Evolutionary conservation across 2,113 vertebrate genomes (phyloP).

Genomic region (Brachypodius melanocephalos): DNA sequence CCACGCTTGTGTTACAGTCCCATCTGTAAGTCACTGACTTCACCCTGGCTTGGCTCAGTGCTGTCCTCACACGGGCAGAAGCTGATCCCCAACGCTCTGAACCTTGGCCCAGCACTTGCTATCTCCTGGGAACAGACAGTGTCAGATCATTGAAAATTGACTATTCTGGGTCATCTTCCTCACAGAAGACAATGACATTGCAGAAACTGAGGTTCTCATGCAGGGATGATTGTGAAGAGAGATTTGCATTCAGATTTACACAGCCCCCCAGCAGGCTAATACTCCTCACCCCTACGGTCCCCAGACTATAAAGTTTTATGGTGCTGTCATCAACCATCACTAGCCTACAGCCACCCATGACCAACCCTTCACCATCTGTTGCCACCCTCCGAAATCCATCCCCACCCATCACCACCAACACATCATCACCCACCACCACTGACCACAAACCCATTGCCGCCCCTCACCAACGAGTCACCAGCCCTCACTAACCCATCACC

Average conservation of each 20-base stretch:
- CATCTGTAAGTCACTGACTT: not conserved
- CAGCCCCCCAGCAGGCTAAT: not conserved
- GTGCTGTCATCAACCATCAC: not conserved
- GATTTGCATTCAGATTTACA: not conserved
- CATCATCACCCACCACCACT: not conserved
- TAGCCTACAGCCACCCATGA: not conserved
- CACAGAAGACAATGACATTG: not conserved
- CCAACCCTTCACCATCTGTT: not conserved
- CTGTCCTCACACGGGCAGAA: fast-evolving
- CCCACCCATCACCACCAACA: too few species aligned
- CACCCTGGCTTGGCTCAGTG: not conserved
- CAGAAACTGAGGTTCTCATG: not conserved
- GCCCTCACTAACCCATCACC: not conserved
- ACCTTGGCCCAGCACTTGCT: not conserved
- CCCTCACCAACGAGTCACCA: not conserved
- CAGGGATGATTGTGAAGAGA: not conserved
- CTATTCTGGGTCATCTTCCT: not conserved
- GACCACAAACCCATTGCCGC: not conserved
- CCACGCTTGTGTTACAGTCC: not conserved
- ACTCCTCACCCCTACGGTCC: not conserved
- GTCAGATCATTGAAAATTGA: not conserved
- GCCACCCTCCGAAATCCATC: not conserved
- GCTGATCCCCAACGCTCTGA: not conserved
- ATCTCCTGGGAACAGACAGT: not conserved
- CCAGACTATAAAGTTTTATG: not conserved